Conservation (phyloP, 92 coral and sea anemone genomes). For the Palythoa caribaeorum region DNA sequence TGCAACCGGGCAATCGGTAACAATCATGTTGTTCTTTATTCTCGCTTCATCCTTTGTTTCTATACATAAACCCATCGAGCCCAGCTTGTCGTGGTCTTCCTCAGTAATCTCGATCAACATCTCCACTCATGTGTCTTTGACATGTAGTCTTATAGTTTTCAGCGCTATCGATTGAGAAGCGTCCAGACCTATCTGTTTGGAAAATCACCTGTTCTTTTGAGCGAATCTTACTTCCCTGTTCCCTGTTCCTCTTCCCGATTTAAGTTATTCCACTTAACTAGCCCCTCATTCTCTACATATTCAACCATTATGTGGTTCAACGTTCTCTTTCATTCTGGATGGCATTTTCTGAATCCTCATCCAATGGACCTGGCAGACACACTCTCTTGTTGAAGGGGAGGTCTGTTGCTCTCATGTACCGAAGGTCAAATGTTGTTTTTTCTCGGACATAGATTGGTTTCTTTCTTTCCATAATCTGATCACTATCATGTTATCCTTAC, state of each 20-base stretch:
- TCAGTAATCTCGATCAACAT: neutral
- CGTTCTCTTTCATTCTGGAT: constrained; percentile 8
- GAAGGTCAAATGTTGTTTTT: neutral
- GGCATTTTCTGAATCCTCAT: constrained; percentile 15
- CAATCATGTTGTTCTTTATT: neutral
- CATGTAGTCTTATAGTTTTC: constrained; percentile 49
- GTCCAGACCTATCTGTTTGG: constrained; percentile 56
- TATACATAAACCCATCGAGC: constrained; percentile 23
- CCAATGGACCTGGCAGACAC: constrained; percentile 9
- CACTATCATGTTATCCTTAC: too few relatives aligned
- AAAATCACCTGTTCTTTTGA: constrained; percentile 29
- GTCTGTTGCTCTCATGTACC: constrained; percentile 23
- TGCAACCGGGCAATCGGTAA: neutral
- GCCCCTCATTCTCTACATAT: neutral
- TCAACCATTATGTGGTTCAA: neutral
- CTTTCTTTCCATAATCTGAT: neutral
- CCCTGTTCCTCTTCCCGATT: constrained; percentile 38
- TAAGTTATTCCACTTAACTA: neutral
- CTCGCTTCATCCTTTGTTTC: constrained; percentile 8
- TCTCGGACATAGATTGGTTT: neutral
- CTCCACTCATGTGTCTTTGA: constrained; percentile 29
- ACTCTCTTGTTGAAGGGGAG: constrained; percentile 36
- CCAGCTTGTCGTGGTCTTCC: constrained; percentile 33
- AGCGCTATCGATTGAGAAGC: constrained; percentile 54
- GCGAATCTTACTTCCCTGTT: neutral